Evolutionary conservation across 2,113 vertebrate genomes (phyloP).

Genomic region (Hoplias malabaricus): DNA sequence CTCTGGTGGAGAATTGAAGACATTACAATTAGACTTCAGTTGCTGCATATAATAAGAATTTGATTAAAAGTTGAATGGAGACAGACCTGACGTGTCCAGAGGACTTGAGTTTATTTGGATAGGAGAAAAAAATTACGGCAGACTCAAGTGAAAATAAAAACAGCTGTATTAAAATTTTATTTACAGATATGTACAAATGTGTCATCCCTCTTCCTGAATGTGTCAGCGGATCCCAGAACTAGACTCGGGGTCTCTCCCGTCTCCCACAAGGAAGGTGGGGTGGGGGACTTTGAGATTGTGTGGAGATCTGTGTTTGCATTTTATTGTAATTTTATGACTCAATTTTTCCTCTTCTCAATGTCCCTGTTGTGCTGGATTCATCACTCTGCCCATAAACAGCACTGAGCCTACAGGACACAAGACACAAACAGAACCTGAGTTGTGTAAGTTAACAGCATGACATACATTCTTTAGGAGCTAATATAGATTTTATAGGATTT

Average conservation of each 20-base stretch:
- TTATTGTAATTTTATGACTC: no score
- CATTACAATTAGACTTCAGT: no score
- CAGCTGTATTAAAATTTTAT: slow-evolving; percentile 72
- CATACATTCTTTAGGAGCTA: no score
- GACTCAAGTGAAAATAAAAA: slow-evolving; percentile 55
- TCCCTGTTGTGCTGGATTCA: slow-evolving; percentile 75
- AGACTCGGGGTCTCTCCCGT: no score
- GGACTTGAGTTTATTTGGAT: background rate
- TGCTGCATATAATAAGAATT: no score
- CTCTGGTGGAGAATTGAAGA: no score
- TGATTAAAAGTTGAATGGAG: background rate
- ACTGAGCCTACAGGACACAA: slow-evolving; percentile 75
- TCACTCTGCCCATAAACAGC: slow-evolving; percentile 84
- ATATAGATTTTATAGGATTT: no score
- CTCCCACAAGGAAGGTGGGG: slow-evolving; percentile 17
- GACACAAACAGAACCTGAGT: background rate
- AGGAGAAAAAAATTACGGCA: slow-evolving; percentile 29
- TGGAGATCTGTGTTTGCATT: background rate
- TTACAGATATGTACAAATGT: slow-evolving; percentile 76
- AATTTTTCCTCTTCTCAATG: slow-evolving; percentile 24
- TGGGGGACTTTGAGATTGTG: background rate
- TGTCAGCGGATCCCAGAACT: slow-evolving; percentile 52
- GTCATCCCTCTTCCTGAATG: slow-evolving; percentile 67
- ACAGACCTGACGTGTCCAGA: background rate
- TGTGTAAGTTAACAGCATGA: no score